Base-by-base conservation (phyloP, 2,113 vertebrate species). In the Argyrosomus japonicus region DNA sequence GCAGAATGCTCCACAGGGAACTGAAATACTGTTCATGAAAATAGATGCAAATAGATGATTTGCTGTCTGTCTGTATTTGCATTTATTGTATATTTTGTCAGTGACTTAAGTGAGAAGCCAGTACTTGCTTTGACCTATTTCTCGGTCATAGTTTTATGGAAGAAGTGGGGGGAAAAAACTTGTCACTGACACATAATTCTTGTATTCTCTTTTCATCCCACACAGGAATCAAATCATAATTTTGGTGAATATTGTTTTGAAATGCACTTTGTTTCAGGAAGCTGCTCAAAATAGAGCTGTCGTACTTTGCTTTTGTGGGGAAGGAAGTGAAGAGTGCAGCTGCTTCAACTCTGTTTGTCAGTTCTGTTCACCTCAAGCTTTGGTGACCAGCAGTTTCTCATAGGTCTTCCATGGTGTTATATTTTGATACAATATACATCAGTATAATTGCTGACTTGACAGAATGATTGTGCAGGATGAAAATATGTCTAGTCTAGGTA, bases 271-370 rank as follows among this genome's bases (percentile, higher is more conserved):
- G 65, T 89, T 87, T 92, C 60, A 86, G 83, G 88, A 92, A 82
- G 79, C 84, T 19, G 47, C 89, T 89, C 17, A 83, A 89, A 92
- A 91, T 90, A 93, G 83, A 88, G 50, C 50, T 51, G 77, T 88
- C 40, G 36, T 77, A 67, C 43, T 85, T 64, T 83, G 81, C 56
- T 71, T 89, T 58, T 53, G 78, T 63, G 68, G 79, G 43, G 75
- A 75, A 89, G 88, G 91, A 88, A 90, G 87, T 88, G 48, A 88
- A 79, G 58, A 58, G 19, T 53, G 21, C 71, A 82, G 77, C 83
- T 89, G 73, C 32, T 78, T 69, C 58, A 64, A 51, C 76, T 67
- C 48, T 27, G 62, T 85, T 76, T 79, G 85, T 87, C 68, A 85
- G 32, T 27, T 63, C 80, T 71, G 85, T 75, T 78, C 57, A 32